Base-by-base conservation (phyloP, 2,113 vertebrate genomes). In the Morphnarchus princeps region DNA sequence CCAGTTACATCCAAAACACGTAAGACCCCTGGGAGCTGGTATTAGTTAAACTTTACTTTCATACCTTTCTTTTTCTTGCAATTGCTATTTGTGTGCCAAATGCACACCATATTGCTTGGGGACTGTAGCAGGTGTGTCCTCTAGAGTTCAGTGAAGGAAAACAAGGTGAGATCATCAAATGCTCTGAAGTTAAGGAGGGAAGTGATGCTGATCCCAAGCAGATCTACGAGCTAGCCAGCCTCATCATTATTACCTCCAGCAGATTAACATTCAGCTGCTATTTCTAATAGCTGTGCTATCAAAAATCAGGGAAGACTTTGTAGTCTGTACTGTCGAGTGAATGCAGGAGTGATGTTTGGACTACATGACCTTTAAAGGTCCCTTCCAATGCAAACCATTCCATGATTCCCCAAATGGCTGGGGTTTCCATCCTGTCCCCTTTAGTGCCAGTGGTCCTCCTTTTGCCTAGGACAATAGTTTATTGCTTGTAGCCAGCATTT, bases 41-140 rank as follows among this genome's bases (percentile, higher is more conserved):
- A 95, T 62, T 85, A 93, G 50, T 92, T 93, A 79, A 96, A 90
- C 57, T 93, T 94, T 82, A 66, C 61, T n/a, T 67, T 77, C 78
- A 34, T 63, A 50, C 54, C n/a, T 96, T 70, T 62, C 36, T 67
- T 93, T 83, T 82, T 58, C 55, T 77, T 63, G 49, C 32, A 88
- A 54, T 82, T 89, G 50, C 43, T 94, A 3, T 79, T 92, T 77
- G 42, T 50, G 49, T 84, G 71, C 74, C 82, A 73, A 45, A 72
- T 47, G 52, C 38, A 52, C 26, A 14, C 17, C 8, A 5, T 86
- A 40, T 61, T 95, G 65, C 49, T 90, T 16, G 50, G 28, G 45
- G 34, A 50, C 42, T 52, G 34, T 43, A 71, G 49, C 66, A 90
- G 73, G 47, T 91, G 70, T 85, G 78, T 90, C 77, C 87, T 96